These are phyloP conservation scores for Dendrolimus pini DNA, from an alignment of 2,888 invertebrate genomes.

Conservation along the genomic window DNA sequence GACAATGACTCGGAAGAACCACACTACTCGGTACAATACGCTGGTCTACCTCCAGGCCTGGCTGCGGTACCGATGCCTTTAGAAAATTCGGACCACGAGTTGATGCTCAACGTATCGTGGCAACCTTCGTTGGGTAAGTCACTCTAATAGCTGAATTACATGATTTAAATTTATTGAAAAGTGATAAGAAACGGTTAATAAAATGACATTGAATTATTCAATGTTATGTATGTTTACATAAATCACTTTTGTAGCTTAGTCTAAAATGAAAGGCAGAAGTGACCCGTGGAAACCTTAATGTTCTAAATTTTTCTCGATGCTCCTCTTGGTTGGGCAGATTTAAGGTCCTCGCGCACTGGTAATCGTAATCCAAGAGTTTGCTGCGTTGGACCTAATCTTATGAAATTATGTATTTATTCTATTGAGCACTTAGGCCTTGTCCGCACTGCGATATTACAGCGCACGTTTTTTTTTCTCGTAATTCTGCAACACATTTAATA, in stretches of 20 bases:
- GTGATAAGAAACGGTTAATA: not conserved
- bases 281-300: not conserved
- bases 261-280: not conserved
- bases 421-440: too few species aligned
- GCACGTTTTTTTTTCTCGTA: too few species aligned
- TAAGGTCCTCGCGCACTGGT: too few species aligned
- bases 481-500: too few species aligned
- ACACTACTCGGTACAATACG: constrained; percentile 35
- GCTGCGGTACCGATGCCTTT: constrained; percentile 38
- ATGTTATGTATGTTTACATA: not conserved
- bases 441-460: too few species aligned
- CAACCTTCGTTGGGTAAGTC: constrained; percentile 37
- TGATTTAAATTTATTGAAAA: not conserved
- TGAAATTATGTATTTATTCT: too few species aligned
- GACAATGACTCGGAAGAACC: constrained; percentile 23
- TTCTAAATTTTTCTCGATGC: too few species aligned
- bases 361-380: too few species aligned
- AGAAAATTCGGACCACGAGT: constrained; percentile 46
- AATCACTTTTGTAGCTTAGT: not conserved
- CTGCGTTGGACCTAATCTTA: too few species aligned
- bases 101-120: constrained; percentile 61
- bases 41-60: constrained; percentile 39
- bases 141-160: not conserved
- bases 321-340: too few species aligned
- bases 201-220: not conserved